Percentiles rank a stretch among this genome's conserved stretches.
phyloP scores from a whole-genome alignment of 2,113 vertebrate genomes.

The Mastomys natalensis region DNA sequence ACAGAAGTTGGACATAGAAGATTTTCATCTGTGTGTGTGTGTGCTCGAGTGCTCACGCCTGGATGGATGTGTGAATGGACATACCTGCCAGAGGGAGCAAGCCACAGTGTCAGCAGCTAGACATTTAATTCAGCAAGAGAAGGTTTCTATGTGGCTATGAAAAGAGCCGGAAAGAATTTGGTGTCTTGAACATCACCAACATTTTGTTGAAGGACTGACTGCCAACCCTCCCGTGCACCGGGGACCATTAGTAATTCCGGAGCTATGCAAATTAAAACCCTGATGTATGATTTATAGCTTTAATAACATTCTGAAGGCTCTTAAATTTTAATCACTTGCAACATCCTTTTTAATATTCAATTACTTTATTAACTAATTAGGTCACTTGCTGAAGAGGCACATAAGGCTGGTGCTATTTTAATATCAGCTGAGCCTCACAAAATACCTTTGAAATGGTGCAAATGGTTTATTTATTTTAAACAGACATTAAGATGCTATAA shows the following conservation, averaged over 20 bases:
- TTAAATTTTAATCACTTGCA: constrained; percentile 94
- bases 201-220: constrained; percentile 92
- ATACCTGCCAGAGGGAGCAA: neutral
- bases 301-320: constrained; percentile 93
- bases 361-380: constrained; percentile 95
- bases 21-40: constrained; percentile 12
- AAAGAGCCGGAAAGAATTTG: constrained; percentile 82
- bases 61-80: neutral
- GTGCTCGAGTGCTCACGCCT: too few relatives aligned
- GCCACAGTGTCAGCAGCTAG: constrained; percentile 22
- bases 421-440: constrained; percentile 90
- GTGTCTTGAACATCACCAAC: constrained; percentile 85
- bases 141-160: constrained; percentile 75
- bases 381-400: constrained; percentile 93
- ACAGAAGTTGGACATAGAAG: neutral
- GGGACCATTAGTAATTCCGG: constrained; percentile 91
- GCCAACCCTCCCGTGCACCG: constrained; percentile 86
- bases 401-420: constrained; percentile 91
- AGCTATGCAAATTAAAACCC: constrained; percentile 93
- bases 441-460: constrained; percentile 91
- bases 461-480: constrained; percentile 93
- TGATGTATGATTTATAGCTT: constrained; percentile 94
- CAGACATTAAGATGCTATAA: constrained; percentile 89
- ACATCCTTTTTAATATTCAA: constrained; percentile 95
- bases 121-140: constrained; percentile 66